phyloP scores from a whole-genome alignment of 2,888 invertebrate genomes.

The Camptogramma bilineatum region DNA sequence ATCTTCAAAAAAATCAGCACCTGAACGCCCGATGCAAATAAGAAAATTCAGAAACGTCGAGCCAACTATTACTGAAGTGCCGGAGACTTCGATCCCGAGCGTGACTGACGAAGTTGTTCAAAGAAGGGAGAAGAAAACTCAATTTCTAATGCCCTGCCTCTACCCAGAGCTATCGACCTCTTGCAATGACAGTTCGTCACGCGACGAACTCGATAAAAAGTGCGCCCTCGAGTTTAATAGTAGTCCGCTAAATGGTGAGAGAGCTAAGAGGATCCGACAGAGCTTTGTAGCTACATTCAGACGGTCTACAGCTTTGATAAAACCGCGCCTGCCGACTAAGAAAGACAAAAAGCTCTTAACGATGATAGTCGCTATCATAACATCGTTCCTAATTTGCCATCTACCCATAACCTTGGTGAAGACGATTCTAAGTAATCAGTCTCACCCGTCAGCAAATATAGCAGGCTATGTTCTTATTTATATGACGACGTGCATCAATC shows the following conservation, averaged over 20 bases:
- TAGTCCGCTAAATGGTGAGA: conserved; percentile 53
- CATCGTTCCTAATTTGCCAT: conserved; percentile 95
- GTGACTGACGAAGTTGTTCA: conserved; percentile 36
- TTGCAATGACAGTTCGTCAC: conserved; percentile 49
- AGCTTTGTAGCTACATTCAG: conserved; percentile 67
- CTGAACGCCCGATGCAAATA: conserved; percentile 66
- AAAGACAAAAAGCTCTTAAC: conserved; percentile 91
- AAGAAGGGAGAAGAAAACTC: conserved; percentile 32
- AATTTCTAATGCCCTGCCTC: conserved; percentile 47
- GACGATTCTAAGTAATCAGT: conserved; percentile 87
- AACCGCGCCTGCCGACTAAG: conserved; percentile 88
- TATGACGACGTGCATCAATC: conserved; percentile 95
- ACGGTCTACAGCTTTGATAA: conserved; percentile 64
- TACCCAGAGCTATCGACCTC: conserved; percentile 63
- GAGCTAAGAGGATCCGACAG: conserved; percentile 54
- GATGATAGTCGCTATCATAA: conserved; percentile 96
- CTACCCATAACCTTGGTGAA: conserved; percentile 96
- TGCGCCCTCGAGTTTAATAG: conserved; percentile 55
- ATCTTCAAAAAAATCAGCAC: conserved; percentile 87
- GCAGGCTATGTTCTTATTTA: conserved; percentile 93
- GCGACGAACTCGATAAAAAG: conserved; percentile 66
- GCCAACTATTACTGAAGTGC: conserved; percentile 61
- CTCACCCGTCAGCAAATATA: conserved; percentile 89
- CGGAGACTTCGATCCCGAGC: conserved; percentile 46
- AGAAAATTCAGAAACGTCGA: conserved; percentile 58